Conservation (phyloP, 2,888 invertebrate genomes). For the Conomelus anceps region DNA sequence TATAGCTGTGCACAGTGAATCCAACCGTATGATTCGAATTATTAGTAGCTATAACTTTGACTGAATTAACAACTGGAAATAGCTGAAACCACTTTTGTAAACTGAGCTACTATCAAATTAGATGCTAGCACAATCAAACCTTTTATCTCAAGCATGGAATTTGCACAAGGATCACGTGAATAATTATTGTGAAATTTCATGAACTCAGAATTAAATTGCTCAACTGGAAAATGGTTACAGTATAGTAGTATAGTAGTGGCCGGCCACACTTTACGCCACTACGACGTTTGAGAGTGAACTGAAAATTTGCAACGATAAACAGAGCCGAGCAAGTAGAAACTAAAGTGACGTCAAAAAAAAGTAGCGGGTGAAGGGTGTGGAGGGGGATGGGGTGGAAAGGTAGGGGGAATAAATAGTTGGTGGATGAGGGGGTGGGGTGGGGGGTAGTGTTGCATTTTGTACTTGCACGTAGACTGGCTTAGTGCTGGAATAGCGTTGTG, state of each 20-base stretch:
- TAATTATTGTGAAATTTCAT: not conserved
- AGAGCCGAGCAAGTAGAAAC: not conserved
- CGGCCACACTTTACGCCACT: too few species aligned
- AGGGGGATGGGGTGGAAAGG: not conserved
- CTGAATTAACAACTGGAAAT: not conserved
- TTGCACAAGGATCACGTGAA: not conserved
- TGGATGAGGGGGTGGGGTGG: not conserved
- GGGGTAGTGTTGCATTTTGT: not conserved
- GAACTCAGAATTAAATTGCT: not conserved
- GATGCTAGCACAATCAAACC: not conserved
- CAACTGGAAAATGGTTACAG: not conserved
- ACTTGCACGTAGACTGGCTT: not conserved
- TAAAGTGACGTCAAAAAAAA: not conserved
- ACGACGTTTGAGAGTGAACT: not conserved
- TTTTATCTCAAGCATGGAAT: not conserved
- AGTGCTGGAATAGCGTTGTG: not conserved
- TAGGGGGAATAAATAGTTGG: not conserved
- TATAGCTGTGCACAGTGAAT: not conserved
- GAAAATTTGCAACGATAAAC: not conserved
- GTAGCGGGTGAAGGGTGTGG: not conserved
- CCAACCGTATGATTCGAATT: not conserved
- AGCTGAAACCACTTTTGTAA: not conserved
- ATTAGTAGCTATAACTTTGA: not conserved
- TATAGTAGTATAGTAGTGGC: too few species aligned
- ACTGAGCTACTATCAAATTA: not conserved